Evolutionary conservation across 2,888 invertebrate genomes (phyloP).

Genomic region (Drosophila anomalipes): DNA sequence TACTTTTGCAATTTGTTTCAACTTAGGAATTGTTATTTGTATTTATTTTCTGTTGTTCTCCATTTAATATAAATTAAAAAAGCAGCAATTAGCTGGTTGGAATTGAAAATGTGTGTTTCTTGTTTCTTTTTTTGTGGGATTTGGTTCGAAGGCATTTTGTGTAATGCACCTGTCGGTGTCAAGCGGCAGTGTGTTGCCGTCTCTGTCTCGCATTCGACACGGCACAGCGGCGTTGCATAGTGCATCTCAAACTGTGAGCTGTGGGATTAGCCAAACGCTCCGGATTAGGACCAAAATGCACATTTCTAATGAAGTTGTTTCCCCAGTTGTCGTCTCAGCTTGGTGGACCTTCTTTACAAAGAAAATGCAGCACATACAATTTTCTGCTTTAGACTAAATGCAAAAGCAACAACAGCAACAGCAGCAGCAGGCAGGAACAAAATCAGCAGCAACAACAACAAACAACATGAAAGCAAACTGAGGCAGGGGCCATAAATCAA

Average conservation of each 20-base stretch:
- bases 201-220: slow-evolving; percentile 32
- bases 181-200: neutral
- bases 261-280: slow-evolving; percentile 57
- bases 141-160: slow-evolving; percentile 23
- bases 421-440: slow-evolving; percentile 20
- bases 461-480: slow-evolving; percentile 47
- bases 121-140: slow-evolving; percentile 2
- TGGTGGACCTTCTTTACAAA: slow-evolving; percentile 29
- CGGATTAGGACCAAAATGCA: slow-evolving; percentile 63
- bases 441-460: slow-evolving; percentile 24
- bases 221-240: slow-evolving; percentile 33
- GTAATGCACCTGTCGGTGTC: slow-evolving; percentile 57
- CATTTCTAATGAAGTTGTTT: slow-evolving; percentile 79
- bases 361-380: slow-evolving; percentile 59
- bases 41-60: neutral
- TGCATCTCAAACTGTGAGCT: slow-evolving; percentile 56
- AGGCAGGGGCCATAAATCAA: slow-evolving; percentile 73
- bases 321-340: slow-evolving; percentile 33
- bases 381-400: slow-evolving; percentile 37
- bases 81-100: neutral
- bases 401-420: slow-evolving; percentile 26
- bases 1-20: neutral
- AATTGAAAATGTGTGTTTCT: neutral
- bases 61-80: neutral
- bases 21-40: neutral